Base-by-base conservation (phyloP, 1,140 invertebrate genomes). In the Antheraea mylitta region DNA sequence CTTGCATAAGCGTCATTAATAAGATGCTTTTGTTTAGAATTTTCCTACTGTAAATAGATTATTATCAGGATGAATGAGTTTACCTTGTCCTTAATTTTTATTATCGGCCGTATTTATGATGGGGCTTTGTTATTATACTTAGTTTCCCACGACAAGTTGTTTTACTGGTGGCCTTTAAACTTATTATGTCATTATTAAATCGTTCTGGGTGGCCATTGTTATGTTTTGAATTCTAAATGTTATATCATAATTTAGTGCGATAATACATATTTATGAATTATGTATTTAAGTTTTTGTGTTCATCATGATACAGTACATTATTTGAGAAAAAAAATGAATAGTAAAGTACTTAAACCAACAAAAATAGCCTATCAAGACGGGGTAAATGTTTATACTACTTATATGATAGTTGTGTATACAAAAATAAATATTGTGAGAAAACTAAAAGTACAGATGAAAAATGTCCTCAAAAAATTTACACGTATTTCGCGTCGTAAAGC, bases 1-100 rank as follows among this genome's bases (percentile, higher is more conserved):
- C 69, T 83, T 81, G 76, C 76, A 76, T 80, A 79, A 79, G 75
- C 58, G 30, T 37, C 61, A 71, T 75, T 69, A 75, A 53, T 75
- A 67, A 68, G 61, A 64, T 66, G 70, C 37, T 62, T 70, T 62
- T 66, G 64, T 67, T 68, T 68, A 71, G 73, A 65, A 66, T 68
- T 71, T 71, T 68, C 69, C 67, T 59, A 64, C 37, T 69, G 19
- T 48, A 11, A 45, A n/a, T 18, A 59, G 66, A 67, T 67, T 61
- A 16, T 67, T 67, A 67, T 67, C 66, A 60, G 37, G 22, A 69
- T 53, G 45, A 53, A 53, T 53, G 45, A 68, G 68, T 72, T 72
- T 73, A 63, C 65, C 75, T 69, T 53, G 59, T 72, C 69, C 74
- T 65, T 65, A 65, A 65, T 65, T 65, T 65, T 65, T 65, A 48